Percentiles rank a stretch among this genome's conserved stretches.
phyloP scores from a whole-genome alignment of 2,113 vertebrate genomes.

The Varanus komodoensis region DNA sequence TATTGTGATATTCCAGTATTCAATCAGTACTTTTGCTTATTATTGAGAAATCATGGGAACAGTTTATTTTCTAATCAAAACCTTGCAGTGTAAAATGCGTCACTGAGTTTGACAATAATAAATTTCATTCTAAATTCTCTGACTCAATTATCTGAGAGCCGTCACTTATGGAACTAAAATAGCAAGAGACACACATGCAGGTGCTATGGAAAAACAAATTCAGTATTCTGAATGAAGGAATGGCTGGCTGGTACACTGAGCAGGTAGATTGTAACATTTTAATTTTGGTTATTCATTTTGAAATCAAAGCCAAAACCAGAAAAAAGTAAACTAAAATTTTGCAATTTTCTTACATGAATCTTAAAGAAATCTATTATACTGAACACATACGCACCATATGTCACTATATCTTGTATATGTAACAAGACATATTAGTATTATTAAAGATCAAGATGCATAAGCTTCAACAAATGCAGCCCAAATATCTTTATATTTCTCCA shows the following conservation, averaged over 20 bases:
- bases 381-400: too few relatives aligned
- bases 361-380: too few relatives aligned
- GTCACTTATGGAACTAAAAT: not conserved
- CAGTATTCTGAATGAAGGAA: not conserved
- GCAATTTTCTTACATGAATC: too few relatives aligned
- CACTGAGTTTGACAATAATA: not conserved
- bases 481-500: too few relatives aligned
- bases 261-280: not conserved
- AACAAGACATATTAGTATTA: too few relatives aligned
- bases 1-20: not conserved
- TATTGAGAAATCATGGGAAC: not conserved
- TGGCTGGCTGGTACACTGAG: not conserved
- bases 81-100: not conserved
- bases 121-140: not conserved
- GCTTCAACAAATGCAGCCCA: too few relatives aligned
- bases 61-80: not conserved
- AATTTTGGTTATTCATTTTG: too few relatives aligned
- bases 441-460: too few relatives aligned
- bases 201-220: not conserved
- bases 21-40: not conserved
- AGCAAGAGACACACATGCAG: not conserved
- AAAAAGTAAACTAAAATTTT: too few relatives aligned
- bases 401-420: too few relatives aligned
- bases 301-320: too few relatives aligned
- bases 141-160: not conserved